Conservation (phyloP, 37 sponge, comb jelly and placozoan genomes). For the Agelas oroides region DNA sequence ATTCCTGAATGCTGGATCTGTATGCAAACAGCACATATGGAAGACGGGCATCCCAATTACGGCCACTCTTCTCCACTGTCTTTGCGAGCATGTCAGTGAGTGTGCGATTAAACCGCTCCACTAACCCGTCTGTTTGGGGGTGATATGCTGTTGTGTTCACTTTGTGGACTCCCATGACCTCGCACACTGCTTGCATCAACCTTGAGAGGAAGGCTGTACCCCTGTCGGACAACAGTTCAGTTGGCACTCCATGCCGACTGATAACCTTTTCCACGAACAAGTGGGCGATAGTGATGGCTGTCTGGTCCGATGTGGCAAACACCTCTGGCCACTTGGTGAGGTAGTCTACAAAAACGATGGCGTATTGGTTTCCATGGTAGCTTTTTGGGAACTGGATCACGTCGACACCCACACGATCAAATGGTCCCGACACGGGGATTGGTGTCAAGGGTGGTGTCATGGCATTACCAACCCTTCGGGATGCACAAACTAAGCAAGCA, state of each 20-base stretch:
- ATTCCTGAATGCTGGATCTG: slow-evolving; percentile 26
- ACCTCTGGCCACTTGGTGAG: no score
- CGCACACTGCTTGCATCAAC: slow-evolving; percentile 37
- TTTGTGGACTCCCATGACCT: slow-evolving; percentile 53
- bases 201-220: slow-evolving; percentile 42
- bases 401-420: no score
- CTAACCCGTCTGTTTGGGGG: no score
- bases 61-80: slow-evolving; percentile 15
- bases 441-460: slow-evolving; percentile 2
- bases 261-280: slow-evolving; percentile 64
- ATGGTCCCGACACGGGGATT: no score
- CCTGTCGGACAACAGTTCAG: slow-evolving; percentile 54
- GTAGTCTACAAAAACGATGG: no score
- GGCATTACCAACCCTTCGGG: slow-evolving; percentile 12
- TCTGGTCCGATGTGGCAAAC: slow-evolving; percentile 52
- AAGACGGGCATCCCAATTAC: slow-evolving; percentile 39
- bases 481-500: slow-evolving; percentile 24
- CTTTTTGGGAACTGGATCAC: no score
- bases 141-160: slow-evolving; percentile 67
- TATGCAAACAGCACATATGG: slow-evolving; percentile 61
- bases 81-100: no score
- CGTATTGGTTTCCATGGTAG: no score
- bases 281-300: slow-evolving; percentile 63
- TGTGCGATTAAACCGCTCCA: no score
- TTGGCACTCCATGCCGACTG: slow-evolving; percentile 69